These are phyloP conservation scores for Eilema griseolum DNA, from an alignment of 2,888 invertebrate genomes.

Conservation along the genomic window DNA sequence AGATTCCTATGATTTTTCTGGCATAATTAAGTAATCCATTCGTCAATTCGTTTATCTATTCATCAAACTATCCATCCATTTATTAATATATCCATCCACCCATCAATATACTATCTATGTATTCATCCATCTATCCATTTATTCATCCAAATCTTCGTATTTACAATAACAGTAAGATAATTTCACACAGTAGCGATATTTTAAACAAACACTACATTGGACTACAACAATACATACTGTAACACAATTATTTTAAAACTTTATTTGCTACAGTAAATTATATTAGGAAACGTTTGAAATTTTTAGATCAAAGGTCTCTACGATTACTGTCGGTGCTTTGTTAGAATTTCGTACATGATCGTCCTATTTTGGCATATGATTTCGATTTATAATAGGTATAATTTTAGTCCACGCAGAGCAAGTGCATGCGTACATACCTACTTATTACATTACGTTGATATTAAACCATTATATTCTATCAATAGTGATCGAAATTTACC, in stretches of 20 bases:
- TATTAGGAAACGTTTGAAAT: conserved; percentile 47
- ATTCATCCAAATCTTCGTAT: no score
- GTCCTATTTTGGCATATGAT: conserved; percentile 66
- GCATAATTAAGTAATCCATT: no score
- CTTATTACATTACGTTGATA: conserved; percentile 63
- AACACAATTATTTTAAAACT: conserved; percentile 32
- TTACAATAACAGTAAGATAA: neutral
- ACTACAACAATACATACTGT: conserved; percentile 28
- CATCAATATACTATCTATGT: no score
- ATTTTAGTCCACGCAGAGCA: conserved; percentile 66
- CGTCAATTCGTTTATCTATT: no score
- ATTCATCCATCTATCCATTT: no score
- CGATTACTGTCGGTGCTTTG: conserved; percentile 60
- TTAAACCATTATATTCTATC: conserved; percentile 24
- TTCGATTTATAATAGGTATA: conserved; percentile 71
- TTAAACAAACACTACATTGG: neutral
- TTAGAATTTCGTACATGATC: conserved; percentile 58
- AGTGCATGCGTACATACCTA: conserved; percentile 71
- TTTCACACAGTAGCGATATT: neutral
- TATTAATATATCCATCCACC: no score
- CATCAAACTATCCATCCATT: no score
- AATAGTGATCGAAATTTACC: neutral
- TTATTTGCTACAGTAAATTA: conserved; percentile 41
- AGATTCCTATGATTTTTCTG: no score
- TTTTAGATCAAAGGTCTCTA: conserved; percentile 68